phyloP scores from a whole-genome alignment of 2,113 vertebrate genomes.

The Psilopogon haemacephalus region DNA sequence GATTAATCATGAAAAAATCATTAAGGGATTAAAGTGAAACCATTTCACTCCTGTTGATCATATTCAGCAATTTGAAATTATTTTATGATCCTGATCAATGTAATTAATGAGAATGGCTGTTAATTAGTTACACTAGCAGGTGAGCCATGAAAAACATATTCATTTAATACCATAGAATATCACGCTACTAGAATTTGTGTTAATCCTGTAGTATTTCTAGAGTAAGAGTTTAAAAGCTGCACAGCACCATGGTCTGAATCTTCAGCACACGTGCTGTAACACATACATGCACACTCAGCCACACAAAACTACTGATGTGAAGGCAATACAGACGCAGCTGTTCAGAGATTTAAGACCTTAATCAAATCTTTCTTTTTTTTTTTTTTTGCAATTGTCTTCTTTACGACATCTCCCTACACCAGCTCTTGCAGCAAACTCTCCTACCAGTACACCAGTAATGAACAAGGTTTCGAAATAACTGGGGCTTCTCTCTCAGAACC shows the following conservation, averaged over 20 bases:
- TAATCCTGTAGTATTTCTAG: constrained; percentile 1
- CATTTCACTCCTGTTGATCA: constrained; percentile 77
- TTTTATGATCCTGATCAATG: constrained; percentile 83
- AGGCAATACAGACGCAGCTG: neutral
- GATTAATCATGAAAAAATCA: constrained; percentile 81
- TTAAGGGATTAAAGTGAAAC: constrained; percentile 77
- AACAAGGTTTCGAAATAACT: neutral
- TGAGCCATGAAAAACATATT: constrained; percentile 70
- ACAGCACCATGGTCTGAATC: neutral
- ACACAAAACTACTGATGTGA: neutral
- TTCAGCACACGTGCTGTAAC: neutral
- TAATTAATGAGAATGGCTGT: constrained; percentile 80
- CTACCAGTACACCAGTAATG: neutral
- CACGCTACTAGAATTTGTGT: neutral
- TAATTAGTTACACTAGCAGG: constrained; percentile 83
- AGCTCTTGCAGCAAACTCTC: neutral
- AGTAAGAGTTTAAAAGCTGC: neutral
- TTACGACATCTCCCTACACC: neutral
- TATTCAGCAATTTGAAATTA: constrained; percentile 76
- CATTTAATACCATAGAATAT: constrained; percentile 61
- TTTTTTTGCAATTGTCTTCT: neutral
- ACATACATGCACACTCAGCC: neutral
- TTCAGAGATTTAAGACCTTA: neutral
- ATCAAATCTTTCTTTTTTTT: neutral
- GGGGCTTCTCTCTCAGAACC: neutral